Evolutionary conservation across 1,140 invertebrate species (phyloP).

Genomic region (Ips typographus): DNA sequence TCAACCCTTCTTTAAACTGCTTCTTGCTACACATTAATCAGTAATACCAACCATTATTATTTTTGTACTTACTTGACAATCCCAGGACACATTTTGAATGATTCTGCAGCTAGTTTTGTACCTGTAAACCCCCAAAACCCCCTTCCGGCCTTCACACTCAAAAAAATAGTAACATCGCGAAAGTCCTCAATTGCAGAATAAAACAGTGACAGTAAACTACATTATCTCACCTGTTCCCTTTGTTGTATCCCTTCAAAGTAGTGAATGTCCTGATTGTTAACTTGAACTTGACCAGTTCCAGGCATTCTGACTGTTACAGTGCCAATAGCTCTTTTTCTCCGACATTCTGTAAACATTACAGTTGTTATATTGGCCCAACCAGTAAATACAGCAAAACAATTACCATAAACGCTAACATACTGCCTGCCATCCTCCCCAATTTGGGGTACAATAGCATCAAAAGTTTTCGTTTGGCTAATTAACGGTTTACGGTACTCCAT

Average conservation of each 20-base stretch:
- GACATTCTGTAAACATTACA: constrained; percentile 59
- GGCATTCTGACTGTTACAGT: constrained; percentile 69
- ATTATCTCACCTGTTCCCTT: constrained; percentile 70
- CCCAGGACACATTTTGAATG: too few relatives aligned
- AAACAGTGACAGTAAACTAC: constrained; percentile 6
- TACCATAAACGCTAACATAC: constrained; percentile 68
- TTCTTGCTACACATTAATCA: too few relatives aligned
- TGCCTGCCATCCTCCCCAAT: constrained; percentile 67
- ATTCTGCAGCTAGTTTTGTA: too few relatives aligned
- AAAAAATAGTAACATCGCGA: not conserved
- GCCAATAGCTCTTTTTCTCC: constrained; percentile 70
- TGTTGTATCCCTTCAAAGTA: constrained; percentile 71
- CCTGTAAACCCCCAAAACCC: not conserved
- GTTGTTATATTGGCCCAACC: not conserved
- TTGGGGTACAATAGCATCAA: constrained; percentile 63
- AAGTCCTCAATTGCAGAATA: constrained; percentile 7
- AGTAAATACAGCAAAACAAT: constrained; percentile 3
- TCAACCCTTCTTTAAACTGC: too few relatives aligned
- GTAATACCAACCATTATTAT: too few relatives aligned
- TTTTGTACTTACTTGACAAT: too few relatives aligned
- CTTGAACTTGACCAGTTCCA: constrained; percentile 78
- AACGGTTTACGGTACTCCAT: constrained; percentile 65
- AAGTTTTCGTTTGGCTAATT: constrained; percentile 55
- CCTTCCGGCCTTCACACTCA: too few relatives aligned
- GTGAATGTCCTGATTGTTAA: constrained; percentile 78